phyloP scores from a whole-genome alignment of 2,888 invertebrate species.

The Sicus ferrugineus region DNA sequence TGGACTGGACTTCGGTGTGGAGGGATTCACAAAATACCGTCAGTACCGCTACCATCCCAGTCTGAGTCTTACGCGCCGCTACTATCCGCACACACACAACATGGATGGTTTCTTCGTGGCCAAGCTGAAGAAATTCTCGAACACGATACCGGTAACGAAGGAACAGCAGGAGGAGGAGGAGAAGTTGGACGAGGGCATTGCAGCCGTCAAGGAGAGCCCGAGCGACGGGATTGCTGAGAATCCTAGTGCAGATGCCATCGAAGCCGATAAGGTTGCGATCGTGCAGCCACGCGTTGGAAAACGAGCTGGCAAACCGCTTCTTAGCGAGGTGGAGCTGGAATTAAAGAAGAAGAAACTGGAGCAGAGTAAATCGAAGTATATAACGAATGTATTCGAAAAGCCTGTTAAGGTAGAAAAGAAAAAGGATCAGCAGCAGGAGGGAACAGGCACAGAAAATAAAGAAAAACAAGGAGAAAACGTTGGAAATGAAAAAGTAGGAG shows the following conservation, averaged over 20 bases:
- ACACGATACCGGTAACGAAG: constrained; percentile 70
- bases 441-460: neutral
- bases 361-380: constrained; percentile 58
- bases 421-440: constrained; percentile 29
- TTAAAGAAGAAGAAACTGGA: constrained; percentile 58
- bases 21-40: constrained; percentile 90
- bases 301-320: constrained; percentile 58
- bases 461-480: neutral
- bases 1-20: constrained; percentile 93
- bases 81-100: constrained; percentile 98
- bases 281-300: constrained; percentile 51
- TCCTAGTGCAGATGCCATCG: constrained; percentile 42
- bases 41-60: constrained; percentile 89
- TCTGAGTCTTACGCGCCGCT: constrained; percentile 85
- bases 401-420: constrained; percentile 55
- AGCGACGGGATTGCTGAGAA: constrained; percentile 35
- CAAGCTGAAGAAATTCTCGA: constrained; percentile 95
- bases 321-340: constrained; percentile 54
- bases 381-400: constrained; percentile 62
- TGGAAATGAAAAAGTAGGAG: too few species aligned
- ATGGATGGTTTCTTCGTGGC: constrained; percentile 99
- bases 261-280: constrained; percentile 42
- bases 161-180: constrained; percentile 62
- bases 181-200: constrained; percentile 55
- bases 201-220: constrained; percentile 43